These are phyloP conservation scores for Puma concolor DNA, from an alignment of 2,113 vertebrate genomes.

Conservation along the genomic window DNA sequence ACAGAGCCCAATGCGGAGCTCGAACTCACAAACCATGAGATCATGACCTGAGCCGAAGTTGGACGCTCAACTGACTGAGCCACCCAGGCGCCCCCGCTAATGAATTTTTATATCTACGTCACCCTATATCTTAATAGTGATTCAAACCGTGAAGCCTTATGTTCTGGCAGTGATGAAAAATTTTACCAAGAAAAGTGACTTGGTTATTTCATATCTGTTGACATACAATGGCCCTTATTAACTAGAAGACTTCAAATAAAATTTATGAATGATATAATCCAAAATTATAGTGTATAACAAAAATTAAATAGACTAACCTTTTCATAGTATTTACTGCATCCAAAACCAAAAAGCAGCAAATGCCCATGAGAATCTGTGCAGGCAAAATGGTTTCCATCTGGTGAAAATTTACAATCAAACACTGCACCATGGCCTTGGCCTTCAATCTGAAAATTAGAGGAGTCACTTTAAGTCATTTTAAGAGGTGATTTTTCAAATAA, in stretches of 20 bases:
- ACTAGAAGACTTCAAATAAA: background rate
- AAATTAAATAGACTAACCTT: constrained; percentile 89
- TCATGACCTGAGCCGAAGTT: no score
- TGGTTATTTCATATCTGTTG: constrained; percentile 53
- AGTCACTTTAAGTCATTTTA: constrained; percentile 54
- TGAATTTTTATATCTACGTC: background rate
- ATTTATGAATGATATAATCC: constrained; percentile 49
- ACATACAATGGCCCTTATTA: constrained; percentile 42
- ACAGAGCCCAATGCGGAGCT: no score
- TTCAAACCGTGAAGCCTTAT: background rate
- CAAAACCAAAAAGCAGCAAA: constrained; percentile 97
- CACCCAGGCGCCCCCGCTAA: background rate
- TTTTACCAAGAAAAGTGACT: constrained; percentile 29
- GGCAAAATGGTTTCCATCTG: constrained; percentile 97
- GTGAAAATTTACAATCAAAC: constrained; percentile 99
- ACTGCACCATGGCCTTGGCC: constrained; percentile 98
- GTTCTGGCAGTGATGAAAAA: background rate
- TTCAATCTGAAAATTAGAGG: constrained; percentile 92
- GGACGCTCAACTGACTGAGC: no score
- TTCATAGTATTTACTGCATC: constrained; percentile 96
- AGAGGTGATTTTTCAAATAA: constrained; percentile 27
- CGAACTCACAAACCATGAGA: no score
- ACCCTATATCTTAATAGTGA: background rate
- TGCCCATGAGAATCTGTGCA: constrained; percentile 99
- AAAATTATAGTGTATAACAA: constrained; percentile 59